Evolutionary conservation across 2,113 vertebrate species (phyloP), one percentile per base, ranked within the genome.

Genomic region (Monarcha castaneiventris): DNA sequence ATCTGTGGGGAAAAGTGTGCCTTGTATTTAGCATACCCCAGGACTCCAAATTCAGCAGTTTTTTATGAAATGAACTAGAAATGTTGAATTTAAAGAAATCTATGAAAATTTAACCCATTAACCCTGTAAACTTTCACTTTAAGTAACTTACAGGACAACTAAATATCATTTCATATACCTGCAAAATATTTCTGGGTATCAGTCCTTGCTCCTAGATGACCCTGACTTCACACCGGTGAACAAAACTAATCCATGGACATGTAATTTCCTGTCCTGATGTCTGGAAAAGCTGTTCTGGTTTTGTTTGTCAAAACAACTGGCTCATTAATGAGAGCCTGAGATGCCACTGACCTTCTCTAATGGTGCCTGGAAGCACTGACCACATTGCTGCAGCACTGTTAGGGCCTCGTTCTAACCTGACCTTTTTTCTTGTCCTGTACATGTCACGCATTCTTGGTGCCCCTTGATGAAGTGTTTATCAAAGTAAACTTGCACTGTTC

Each of bases 1-100:
- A 76, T 33, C 30, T 10, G 1, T 33, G 8, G 30, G 22, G 10
- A 11, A 49, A 79, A 58, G 2, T 0, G 0, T 61, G 19, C 12
- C 37, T 44, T 72, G 3, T 23, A 55, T 56, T 61, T 54, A 90
- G 46, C 54, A 55, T 6, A 56, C 1, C 6, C 11, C 13, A 78
- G 48, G 79, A 67, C 48, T 39, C 23, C 33, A 29, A 89, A 84
- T 6, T 62, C 37, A 77, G 17, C 7, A 51, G 7, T 16, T 73
- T 77, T 72, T 77, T 6, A 73, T 37, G 5, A 77, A 61, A 94
- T 37, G 0, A 82, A 68, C 43, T n/a, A 78, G 18, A 39, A 79
- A 83, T 41, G 35, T 3, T 71, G 15, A 61, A 80, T 46, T 77
- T 77, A 37, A 66, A 87, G 9, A 79, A 72, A 64, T 23, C 10